Evolutionary conservation across 37 sponge, comb jelly and placozoan genomes (phyloP), one percentile per base, ranked within the genome.

Genomic region (Amphimedon queenslandica): DNA sequence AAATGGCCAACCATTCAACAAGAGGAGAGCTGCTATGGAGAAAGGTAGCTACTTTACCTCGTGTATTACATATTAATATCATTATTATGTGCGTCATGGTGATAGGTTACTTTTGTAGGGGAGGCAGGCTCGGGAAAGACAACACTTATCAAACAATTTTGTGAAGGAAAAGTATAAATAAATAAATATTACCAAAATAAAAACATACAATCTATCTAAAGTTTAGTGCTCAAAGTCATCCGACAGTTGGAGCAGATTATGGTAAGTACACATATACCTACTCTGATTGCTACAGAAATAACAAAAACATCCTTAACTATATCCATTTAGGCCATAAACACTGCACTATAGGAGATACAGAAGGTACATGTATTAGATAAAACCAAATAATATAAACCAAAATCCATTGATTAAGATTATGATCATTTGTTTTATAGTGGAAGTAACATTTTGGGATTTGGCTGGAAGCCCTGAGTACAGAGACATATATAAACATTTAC

Each of bases 361-460:
- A 47, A 47, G 53, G 53, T 47, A 13, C 13, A 13, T 47, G 13
- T 47, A 13, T 47, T n/a, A n/a, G n/a, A n/a, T n/a, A n/a, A n/a
- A n/a, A n/a, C n/a, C n/a, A n/a, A n/a, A n/a, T n/a, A n/a, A n/a
- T n/a, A n/a, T n/a, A n/a, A n/a, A n/a, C n/a, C n/a, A n/a, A n/a
- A n/a, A n/a, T n/a, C n/a, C n/a, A n/a, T n/a, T n/a, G n/a, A n/a
- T n/a, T n/a, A n/a, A n/a, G n/a, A n/a, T n/a, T n/a, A 63, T 63
- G 30, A 10, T 11, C 23, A 11, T n/a, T 11, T 63, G 16, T 30
- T 37, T 11, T 33, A 37, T 38, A 74, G 75, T 58, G 20, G 27
- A 74, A 40, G 75, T 74, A 31, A 74, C 75, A 58, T 74, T 58
- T 25, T 74, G 75, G 75, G 75, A 74, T 58, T 23, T 74, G 30